phyloP scores from a whole-genome alignment of 2,797 vertebrate genomes.

The Cossypha caffra region DNA sequence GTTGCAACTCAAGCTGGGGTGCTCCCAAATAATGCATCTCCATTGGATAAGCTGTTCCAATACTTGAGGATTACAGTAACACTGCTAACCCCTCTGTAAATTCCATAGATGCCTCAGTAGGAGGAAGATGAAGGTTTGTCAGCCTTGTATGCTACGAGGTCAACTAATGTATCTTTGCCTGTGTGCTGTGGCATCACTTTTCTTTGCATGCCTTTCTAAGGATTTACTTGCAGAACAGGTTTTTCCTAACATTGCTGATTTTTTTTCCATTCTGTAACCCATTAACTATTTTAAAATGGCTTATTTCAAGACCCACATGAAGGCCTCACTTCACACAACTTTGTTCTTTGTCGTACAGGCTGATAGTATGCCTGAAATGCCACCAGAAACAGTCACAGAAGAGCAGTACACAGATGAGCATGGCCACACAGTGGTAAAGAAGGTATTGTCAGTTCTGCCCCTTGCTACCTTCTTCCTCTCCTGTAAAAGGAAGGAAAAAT shows the following conservation, averaged over 20 bases:
- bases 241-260: background rate
- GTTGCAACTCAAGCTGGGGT: background rate
- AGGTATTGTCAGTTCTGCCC: slow-evolving; percentile 76
- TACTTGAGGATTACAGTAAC: background rate
- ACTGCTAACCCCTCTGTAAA: background rate
- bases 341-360: slow-evolving; percentile 77
- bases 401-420: slow-evolving; percentile 93
- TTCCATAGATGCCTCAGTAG: background rate
- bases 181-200: background rate
- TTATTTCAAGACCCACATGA: background rate
- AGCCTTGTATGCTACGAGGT: background rate
- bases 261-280: background rate
- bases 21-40: slow-evolving; percentile 35
- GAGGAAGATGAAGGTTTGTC: background rate
- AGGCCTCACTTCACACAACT: background rate
- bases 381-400: slow-evolving; percentile 88
- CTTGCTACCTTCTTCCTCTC: background rate
- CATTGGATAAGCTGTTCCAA: background rate
- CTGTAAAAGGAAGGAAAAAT: background rate
- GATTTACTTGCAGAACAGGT: background rate
- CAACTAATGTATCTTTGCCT: background rate
- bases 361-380: slow-evolving; percentile 89
- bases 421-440: slow-evolving; percentile 93
- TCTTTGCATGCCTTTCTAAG: slow-evolving; percentile 54
- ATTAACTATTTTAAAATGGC: background rate